phyloP scores from a whole-genome alignment of 2,797 vertebrate genomes.

The Eulemur rubriventer region DNA sequence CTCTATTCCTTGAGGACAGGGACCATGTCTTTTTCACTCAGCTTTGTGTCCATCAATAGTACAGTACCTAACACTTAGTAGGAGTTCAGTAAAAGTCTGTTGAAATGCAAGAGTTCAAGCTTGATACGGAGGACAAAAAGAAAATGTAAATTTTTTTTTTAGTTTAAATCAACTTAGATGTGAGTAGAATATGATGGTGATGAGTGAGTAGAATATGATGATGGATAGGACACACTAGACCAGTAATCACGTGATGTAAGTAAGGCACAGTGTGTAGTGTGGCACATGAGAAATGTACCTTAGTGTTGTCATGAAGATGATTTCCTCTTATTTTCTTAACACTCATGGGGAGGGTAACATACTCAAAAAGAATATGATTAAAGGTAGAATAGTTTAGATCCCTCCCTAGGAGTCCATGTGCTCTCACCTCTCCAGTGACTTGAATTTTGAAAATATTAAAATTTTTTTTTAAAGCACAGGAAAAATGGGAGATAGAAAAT shows the following conservation, averaged over 20 bases:
- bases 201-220: not conserved
- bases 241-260: not conserved
- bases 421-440: slow-evolving; percentile 3
- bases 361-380: not conserved
- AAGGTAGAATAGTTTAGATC: not conserved
- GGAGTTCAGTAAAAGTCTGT: not conserved
- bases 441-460: slow-evolving; percentile 34
- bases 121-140: not conserved
- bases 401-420: not conserved
- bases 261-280: no score
- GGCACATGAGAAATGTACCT: not conserved
- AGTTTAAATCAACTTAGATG: not conserved
- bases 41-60: not conserved
- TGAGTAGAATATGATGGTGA: not conserved
- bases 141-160: not conserved
- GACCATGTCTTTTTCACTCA: not conserved
- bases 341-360: not conserved
- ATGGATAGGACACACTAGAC: not conserved
- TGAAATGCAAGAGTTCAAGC: not conserved
- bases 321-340: not conserved
- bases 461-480: not conserved
- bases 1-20: no score
- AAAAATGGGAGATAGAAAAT: not conserved
- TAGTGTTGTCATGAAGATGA: not conserved
- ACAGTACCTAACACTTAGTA: not conserved